phyloP scores from a whole-genome alignment of 2,888 invertebrate genomes.

The Sminthurides aquaticus region DNA sequence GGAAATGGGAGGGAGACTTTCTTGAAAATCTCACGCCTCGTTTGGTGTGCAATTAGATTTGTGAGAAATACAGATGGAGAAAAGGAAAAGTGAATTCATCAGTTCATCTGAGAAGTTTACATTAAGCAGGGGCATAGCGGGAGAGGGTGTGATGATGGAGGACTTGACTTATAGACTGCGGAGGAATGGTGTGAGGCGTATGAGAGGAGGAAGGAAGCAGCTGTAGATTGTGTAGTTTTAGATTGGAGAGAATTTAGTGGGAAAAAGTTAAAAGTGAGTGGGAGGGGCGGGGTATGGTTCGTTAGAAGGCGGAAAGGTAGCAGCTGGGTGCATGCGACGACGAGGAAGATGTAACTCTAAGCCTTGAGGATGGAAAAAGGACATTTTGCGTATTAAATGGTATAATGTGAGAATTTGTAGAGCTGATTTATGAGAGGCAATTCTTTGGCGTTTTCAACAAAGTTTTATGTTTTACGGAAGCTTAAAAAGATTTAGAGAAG shows the following conservation, averaged over 20 bases:
- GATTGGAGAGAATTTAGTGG: neutral
- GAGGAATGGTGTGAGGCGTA: no score
- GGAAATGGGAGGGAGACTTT: neutral
- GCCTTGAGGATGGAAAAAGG: neutral
- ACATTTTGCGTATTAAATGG: neutral
- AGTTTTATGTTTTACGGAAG: neutral
- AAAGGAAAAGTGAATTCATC: no score
- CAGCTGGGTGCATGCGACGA: neutral
- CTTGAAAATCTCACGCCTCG: neutral
- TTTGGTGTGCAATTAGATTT: neutral
- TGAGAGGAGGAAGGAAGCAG: no score
- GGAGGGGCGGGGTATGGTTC: no score
- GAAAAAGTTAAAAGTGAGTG: neutral
- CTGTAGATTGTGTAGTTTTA: no score
- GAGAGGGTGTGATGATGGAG: no score
- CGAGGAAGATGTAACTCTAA: no score
- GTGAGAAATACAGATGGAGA: neutral
- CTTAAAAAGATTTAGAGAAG: neutral
- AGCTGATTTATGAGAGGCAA: neutral
- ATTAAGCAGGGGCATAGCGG: no score
- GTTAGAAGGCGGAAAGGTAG: neutral
- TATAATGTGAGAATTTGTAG: neutral
- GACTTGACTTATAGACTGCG: no score
- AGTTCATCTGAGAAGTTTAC: no score
- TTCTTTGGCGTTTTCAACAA: neutral